These are phyloP conservation scores for Corella eumyota DNA, from an alignment of 23 tunicate species.

Conservation along the genomic window DNA sequence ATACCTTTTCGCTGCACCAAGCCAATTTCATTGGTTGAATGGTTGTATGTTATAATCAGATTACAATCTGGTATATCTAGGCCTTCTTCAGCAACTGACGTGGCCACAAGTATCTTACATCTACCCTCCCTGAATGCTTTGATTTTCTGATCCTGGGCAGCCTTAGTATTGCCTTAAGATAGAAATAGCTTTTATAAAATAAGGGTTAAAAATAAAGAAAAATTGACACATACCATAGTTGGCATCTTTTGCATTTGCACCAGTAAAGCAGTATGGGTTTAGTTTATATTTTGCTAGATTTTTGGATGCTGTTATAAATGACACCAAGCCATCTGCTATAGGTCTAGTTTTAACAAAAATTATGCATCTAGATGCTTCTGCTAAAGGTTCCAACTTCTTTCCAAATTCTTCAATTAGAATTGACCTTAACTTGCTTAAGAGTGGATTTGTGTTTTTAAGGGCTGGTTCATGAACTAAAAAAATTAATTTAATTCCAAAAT, in stretches of 20 bases:
- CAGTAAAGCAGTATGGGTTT: slow-evolving; percentile 37
- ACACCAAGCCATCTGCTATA: slow-evolving; percentile 27
- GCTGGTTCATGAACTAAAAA: too few relatives aligned
- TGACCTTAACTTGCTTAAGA: slow-evolving; percentile 14
- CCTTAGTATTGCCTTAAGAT: slow-evolving; percentile 58
- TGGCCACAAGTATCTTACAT: slow-evolving; percentile 54
- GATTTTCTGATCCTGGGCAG: slow-evolving; percentile 31
- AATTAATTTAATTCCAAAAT: too few relatives aligned
- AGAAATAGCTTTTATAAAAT: too few relatives aligned
- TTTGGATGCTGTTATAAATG: slow-evolving; percentile 6
- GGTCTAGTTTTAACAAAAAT: too few relatives aligned
- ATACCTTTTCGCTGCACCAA: slow-evolving; percentile 58
- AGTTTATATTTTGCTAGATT: slow-evolving; percentile 1
- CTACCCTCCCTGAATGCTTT: slow-evolving; percentile 30
- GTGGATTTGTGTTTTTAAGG: slow-evolving; percentile 17
- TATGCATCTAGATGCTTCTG: slow-evolving; percentile 34
- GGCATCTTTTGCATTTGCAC: slow-evolving; percentile 15
- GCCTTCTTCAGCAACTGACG: slow-evolving; percentile 80
- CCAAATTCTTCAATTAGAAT: slow-evolving; percentile 14
- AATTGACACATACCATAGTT: too few relatives aligned
- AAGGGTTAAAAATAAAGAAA: too few relatives aligned
- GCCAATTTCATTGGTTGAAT: slow-evolving; percentile 66
- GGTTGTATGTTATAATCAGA: slow-evolving; percentile 57
- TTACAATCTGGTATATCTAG: slow-evolving; percentile 62
- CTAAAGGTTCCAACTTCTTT: slow-evolving; percentile 21